Evolutionary conservation across 2,888 invertebrate species (phyloP).

Genomic region (Sipunculus nudus): DNA sequence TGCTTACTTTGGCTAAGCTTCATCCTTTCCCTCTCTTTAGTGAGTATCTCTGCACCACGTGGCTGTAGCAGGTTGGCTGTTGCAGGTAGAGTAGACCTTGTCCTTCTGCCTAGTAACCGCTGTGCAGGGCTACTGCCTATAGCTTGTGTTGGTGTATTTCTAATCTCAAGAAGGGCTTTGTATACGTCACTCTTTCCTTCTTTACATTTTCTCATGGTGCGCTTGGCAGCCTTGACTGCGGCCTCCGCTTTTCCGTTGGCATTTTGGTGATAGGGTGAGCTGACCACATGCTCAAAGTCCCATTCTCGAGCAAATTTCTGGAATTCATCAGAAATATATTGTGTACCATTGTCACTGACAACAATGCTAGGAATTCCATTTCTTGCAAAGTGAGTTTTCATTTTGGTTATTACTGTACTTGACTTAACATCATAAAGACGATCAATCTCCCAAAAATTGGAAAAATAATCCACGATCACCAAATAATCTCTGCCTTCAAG

Average conservation of each 20-base stretch:
- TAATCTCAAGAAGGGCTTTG: slow-evolving; percentile 31
- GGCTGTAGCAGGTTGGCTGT: background rate
- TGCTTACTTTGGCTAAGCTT: background rate
- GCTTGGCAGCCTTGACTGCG: slow-evolving; percentile 25
- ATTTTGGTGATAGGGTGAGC: slow-evolving; percentile 20
- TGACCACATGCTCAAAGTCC: slow-evolving; percentile 14
- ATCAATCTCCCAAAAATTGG: slow-evolving; percentile 39
- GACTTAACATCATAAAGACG: slow-evolving; percentile 28
- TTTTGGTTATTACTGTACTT: slow-evolving; percentile 12
- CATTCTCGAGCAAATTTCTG: slow-evolving; percentile 23
- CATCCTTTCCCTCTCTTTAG: background rate
- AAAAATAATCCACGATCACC: slow-evolving; percentile 38
- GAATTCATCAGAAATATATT: slow-evolving; percentile 23
- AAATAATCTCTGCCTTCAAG: slow-evolving; percentile 26
- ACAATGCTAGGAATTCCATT: slow-evolving; percentile 34
- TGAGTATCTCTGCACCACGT: background rate
- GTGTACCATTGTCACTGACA: slow-evolving; percentile 36
- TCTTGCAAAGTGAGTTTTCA: slow-evolving; percentile 31
- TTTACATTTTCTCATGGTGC: slow-evolving; percentile 25
- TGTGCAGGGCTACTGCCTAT: slow-evolving; percentile 32
- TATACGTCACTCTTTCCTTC: slow-evolving; percentile 25
- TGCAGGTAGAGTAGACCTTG: slow-evolving; percentile 27
- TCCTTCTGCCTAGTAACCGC: slow-evolving; percentile 30
- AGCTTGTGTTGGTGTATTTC: slow-evolving; percentile 34
- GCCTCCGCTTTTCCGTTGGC: slow-evolving; percentile 34